These are phyloP conservation scores for zebrafish (Danio rerio) DNA, from an alignment of 2,113 vertebrate genomes.

Conservation along the genomic window DNA sequence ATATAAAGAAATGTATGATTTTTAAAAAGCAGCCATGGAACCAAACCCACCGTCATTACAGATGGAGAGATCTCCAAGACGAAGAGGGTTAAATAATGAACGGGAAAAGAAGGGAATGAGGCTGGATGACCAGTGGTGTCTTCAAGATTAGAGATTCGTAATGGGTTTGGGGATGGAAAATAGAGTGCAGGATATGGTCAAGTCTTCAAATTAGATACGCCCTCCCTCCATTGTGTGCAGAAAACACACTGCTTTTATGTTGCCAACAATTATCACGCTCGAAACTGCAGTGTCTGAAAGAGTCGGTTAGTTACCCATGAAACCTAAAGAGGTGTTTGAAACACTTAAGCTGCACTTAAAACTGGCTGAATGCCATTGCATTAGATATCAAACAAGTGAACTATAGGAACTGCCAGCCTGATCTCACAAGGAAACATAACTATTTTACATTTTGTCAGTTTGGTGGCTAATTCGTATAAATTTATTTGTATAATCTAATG, in stretches of 20 bases:
- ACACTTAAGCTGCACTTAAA: not conserved
- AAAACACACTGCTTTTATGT: conserved; percentile 37
- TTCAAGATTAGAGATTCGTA: conserved; percentile 69
- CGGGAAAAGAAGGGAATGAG: conserved; percentile 43
- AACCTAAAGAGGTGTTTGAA: conserved; percentile 1
- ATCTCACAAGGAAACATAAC: too few relatives aligned
- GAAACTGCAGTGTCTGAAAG: not conserved
- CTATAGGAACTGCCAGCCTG: too few relatives aligned
- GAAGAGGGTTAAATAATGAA: conserved; percentile 69
- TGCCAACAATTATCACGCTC: conserved; percentile 19
- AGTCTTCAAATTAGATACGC: conserved; percentile 53
- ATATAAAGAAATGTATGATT: too few relatives aligned
- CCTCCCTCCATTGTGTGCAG: conserved; percentile 52
- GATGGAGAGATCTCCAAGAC: conserved; percentile 54
- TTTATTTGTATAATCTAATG: too few relatives aligned
- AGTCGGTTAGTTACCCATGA: conserved; percentile 5
- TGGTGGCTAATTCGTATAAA: too few relatives aligned
- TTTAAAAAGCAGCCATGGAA: too few relatives aligned
- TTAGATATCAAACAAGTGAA: too few relatives aligned
- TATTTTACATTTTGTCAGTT: too few relatives aligned
- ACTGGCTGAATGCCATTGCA: too few relatives aligned
- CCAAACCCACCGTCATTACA: conserved; percentile 71
- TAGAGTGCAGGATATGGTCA: conserved; percentile 46
- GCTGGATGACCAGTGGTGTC: conserved; percentile 67
- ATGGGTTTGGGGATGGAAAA: conserved; percentile 55